Conservation (phyloP, 2,113 vertebrate genomes). For the human region GRCh38 chr4:79296001-79296500, state of each 20-base stretch:
- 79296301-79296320: not conserved
- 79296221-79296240: not conserved
- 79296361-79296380: not conserved
- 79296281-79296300: not conserved
- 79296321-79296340: not conserved
- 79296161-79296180: not conserved
- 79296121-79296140: conserved; percentile 24
- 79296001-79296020: not conserved
- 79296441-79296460: not conserved
- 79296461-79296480: not conserved
- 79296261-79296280: not conserved
- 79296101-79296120: not conserved
- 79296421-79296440: not conserved
- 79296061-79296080: conserved; percentile 18
- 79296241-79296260: not conserved
- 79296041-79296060: not conserved
- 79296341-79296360: not conserved
- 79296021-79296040: not conserved
- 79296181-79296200: not conserved
- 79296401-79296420: not conserved
- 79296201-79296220: not conserved
- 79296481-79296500: not conserved
- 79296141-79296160: not conserved
- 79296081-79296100: not conserved
- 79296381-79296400: not conserved